Percentiles rank a stretch among this genome's conserved stretches.
Conservation (phyloP, 1,140 invertebrate species). For the Caenorhabditis tropicalis region DNA sequence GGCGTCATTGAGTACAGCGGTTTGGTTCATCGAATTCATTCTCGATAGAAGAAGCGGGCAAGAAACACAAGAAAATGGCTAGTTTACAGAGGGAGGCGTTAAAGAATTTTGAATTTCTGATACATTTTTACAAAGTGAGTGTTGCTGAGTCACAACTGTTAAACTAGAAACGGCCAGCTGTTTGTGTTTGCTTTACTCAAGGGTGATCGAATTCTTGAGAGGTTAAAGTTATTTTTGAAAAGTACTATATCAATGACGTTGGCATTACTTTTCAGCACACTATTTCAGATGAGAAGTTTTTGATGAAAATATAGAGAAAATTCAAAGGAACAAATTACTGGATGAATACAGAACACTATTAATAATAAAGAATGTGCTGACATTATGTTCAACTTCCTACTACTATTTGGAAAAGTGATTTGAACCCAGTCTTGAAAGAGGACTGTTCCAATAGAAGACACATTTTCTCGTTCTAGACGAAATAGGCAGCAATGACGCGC, state of each 20-base stretch:
- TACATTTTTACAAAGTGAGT: conserved; percentile 9
- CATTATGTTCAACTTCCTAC: too few species aligned
- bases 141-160: conserved; percentile 9
- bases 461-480: conserved; percentile 8
- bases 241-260: too few species aligned
- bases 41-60: background rate
- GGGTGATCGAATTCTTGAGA: background rate
- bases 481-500: conserved; percentile 28
- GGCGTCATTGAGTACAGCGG: conserved; percentile 22
- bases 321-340: too few species aligned
- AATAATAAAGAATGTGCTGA: too few species aligned
- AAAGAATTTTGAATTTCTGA: conserved; percentile 3
- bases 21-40: conserved; percentile 36
- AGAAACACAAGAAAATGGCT: background rate
- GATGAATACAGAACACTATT: too few species aligned
- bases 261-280: too few species aligned
- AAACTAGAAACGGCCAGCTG: background rate
- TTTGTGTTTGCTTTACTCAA: conserved; percentile 1
- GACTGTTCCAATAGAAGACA: background rate
- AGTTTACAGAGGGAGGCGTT: background rate
- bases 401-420: background rate
- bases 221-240: background rate
- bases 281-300: too few species aligned
- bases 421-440: background rate
- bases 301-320: too few species aligned